A percentile compares a stretch with the other conserved stretches of the same genome.
Conservation (phyloP, 2,113 vertebrate genomes). For the Sciurus niger region DNA sequence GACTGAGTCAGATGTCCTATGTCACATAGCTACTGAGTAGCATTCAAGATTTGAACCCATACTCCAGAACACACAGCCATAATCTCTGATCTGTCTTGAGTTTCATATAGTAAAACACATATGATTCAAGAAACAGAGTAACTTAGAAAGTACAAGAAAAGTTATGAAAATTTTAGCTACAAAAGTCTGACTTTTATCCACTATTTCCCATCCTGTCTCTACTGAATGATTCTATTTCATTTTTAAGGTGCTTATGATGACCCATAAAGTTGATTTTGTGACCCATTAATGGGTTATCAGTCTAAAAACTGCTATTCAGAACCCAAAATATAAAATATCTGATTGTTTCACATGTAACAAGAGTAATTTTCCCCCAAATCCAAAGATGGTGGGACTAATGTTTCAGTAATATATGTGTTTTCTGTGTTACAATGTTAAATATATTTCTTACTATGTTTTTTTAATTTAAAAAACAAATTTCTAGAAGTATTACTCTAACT, state of each 20-base stretch:
- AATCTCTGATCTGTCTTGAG: background rate
- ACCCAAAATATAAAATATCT: constrained; percentile 23
- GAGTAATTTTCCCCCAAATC: constrained; percentile 48
- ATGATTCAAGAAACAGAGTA: background rate
- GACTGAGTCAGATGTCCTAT: background rate
- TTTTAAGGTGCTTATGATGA: background rate
- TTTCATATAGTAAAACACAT: constrained; percentile 7
- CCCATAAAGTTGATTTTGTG: background rate
- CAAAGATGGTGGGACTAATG: background rate
- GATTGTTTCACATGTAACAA: background rate
- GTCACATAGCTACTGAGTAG: background rate
- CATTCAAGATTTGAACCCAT: background rate
- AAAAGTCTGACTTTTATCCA: constrained; percentile 24
- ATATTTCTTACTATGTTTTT: background rate
- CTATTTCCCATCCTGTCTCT: background rate
- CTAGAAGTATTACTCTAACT: background rate
- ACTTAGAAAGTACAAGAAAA: background rate
- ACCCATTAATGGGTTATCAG: background rate
- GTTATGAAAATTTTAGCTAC: background rate
- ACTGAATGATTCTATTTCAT: background rate
- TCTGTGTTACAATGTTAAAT: background rate
- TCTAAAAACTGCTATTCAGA: constrained; percentile 40
- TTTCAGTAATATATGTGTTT: background rate
- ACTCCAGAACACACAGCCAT: background rate
- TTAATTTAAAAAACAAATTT: too few relatives aligned